Conservation (phyloP, 1,140 invertebrate species). For the Microplitis mediator region DNA sequence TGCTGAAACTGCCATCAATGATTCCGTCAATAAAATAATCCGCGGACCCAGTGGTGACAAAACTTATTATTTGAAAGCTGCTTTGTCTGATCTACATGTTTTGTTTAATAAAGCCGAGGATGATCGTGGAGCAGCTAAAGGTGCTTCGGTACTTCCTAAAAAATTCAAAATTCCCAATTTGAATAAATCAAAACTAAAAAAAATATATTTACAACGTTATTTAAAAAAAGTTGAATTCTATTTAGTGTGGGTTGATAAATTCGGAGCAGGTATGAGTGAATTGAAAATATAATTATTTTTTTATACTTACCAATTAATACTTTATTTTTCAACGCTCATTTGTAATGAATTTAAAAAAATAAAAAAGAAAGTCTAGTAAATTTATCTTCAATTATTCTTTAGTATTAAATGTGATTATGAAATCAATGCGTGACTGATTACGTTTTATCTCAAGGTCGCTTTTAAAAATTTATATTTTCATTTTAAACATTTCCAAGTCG, state of each 20-base stretch:
- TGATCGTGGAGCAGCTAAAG: not conserved
- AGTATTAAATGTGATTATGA: no score
- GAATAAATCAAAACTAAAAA: not conserved
- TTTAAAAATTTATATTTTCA: no score
- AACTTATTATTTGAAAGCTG: not conserved
- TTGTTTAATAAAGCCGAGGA: not conserved
- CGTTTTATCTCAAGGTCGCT: no score
- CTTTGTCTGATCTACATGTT: not conserved
- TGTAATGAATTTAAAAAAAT: not conserved
- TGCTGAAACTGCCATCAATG: not conserved
- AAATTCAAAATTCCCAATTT: not conserved
- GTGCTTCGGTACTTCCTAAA: not conserved
- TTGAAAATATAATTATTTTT: not conserved
- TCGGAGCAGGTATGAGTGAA: not conserved
- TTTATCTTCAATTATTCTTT: no score
- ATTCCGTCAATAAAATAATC: not conserved
- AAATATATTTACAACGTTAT: not conserved
- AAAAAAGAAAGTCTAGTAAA: no score
- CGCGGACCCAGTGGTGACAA: not conserved
- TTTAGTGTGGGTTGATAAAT: constrained; percentile 2
- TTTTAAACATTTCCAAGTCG: no score
- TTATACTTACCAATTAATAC: not conserved
- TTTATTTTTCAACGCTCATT: not conserved
- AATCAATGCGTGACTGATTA: no score
- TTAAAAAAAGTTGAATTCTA: not conserved